These are phyloP conservation scores for Antitype chi DNA, from an alignment of 2,888 invertebrate genomes.

Conservation along the genomic window DNA sequence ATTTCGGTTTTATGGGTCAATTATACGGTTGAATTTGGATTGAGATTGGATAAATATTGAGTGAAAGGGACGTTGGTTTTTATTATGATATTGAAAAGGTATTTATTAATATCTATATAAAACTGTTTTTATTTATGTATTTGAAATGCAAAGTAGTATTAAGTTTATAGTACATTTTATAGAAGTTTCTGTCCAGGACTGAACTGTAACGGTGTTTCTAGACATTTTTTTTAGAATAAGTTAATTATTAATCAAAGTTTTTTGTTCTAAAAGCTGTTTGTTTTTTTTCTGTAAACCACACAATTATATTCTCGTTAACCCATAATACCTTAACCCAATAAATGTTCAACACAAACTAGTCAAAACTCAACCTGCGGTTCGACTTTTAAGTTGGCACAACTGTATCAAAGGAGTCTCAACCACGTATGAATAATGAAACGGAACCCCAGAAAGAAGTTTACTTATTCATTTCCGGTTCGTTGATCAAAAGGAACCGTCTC, in stretches of 20 bases:
- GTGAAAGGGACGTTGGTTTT: conserved; percentile 3
- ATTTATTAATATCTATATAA: background rate
- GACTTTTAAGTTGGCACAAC: conserved; percentile 42
- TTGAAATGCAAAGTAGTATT: background rate
- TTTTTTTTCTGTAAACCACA: background rate
- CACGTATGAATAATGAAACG: conserved; percentile 67
- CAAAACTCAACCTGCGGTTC: conserved; percentile 25
- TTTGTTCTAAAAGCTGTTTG: background rate
- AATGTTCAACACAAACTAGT: conserved; percentile 31
- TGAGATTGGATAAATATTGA: conserved; percentile 17
- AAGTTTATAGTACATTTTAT: background rate
- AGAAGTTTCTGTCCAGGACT: background rate
- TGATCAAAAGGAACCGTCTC: conserved; percentile 67
- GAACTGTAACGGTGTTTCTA: background rate
- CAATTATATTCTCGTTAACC: background rate
- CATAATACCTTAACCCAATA: conserved; percentile 15
- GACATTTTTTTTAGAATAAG: background rate
- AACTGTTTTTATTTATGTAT: no score
- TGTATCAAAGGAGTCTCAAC: conserved; percentile 51
- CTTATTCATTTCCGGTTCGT: conserved; percentile 68
- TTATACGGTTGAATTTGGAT: conserved; percentile 39
- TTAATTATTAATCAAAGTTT: background rate
- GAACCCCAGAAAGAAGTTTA: conserved; percentile 65
- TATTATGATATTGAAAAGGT: conserved; percentile 2
- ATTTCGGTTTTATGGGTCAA: conserved; percentile 36